Evolutionary conservation across 2,797 vertebrate species (phyloP), one percentile per base, ranked within the genome.

Genomic region (Holocentrus rufus): DNA sequence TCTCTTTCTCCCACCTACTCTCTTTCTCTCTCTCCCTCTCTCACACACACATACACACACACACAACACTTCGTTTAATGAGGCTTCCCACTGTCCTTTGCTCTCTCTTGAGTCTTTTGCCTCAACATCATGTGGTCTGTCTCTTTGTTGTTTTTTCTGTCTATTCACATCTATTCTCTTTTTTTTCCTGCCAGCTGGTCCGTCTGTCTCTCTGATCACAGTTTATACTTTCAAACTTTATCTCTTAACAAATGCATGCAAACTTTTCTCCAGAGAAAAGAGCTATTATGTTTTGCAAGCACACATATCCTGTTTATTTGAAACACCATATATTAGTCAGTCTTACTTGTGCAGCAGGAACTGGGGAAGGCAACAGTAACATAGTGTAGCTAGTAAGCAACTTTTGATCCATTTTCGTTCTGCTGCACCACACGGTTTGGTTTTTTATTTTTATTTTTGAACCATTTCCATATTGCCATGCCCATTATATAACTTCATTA

Each of bases 81-180:
- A 55, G 52, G 59, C 27, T 50, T 64, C 59, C 63, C 34, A 23
- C 67, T 56, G 58, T 72, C 20, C n/a, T 36, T 34, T 54, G 34
- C 56, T 11, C 31, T 72, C 36, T 44, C 4, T 14, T 27, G 25
- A 34, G 42, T 52, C 7, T 18, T 13, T 22, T 46, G 39, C 54
- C n/a, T 61, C 52, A 14, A 4, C 34, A 42, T 54, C 55, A 69
- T 47, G 53, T 70, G 46, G 10, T 61, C 30, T 57, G 23, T 63
- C 25, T 49, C 47, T 44, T 25, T 77, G 62, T 62, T 70, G 34
- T 49, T 69, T 17, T 74, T 53, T 65, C 27, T 22, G 4, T 62
- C 22, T 39, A 1, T 36, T 57, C 7, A 17, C 39, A 11, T 63
- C n/a, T 64, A 44, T 18, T 44, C 4, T 54, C 17, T 25, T n/a